These are phyloP conservation scores for Agrochola lota DNA, from an alignment of 2,888 invertebrate genomes.

Conservation along the genomic window DNA sequence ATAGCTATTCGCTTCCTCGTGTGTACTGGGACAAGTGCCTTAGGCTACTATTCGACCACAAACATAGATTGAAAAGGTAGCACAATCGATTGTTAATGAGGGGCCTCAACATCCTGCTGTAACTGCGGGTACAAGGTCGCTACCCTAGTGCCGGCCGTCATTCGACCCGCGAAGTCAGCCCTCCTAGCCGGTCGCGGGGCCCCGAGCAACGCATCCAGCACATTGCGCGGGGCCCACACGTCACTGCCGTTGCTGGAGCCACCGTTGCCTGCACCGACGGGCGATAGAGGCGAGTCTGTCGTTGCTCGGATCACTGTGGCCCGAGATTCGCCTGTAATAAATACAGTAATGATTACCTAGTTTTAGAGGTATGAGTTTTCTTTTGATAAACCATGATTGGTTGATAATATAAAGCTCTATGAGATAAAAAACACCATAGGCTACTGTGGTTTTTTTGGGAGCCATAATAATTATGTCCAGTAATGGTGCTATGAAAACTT, in stretches of 20 bases:
- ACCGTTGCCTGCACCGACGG: constrained; percentile 91
- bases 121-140: constrained; percentile 95
- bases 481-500: not conserved
- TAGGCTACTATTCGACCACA: not conserved
- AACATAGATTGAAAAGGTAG: not conserved
- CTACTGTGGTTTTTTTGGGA: not conserved
- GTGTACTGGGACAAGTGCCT: too few species aligned
- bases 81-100: constrained; percentile 69
- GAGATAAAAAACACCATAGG: not conserved
- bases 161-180: constrained; percentile 91
- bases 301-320: constrained; percentile 92
- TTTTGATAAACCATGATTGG: not conserved
- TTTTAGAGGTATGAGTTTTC: not conserved
- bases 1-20: too few species aligned
- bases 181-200: constrained; percentile 89
- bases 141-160: constrained; percentile 92
- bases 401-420: not conserved
- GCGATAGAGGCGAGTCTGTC: constrained; percentile 96
- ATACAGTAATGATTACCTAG: not conserved
- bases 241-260: constrained; percentile 70
- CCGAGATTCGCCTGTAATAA: constrained; percentile 81
- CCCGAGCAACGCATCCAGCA: constrained; percentile 89
- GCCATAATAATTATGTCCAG: not conserved
- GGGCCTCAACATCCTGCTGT: constrained; percentile 83
- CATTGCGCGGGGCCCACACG: constrained; percentile 87